These are phyloP conservation scores for Rhinatrema bivittatum DNA, from an alignment of 2,797 vertebrate genomes.

Conservation along the genomic window DNA sequence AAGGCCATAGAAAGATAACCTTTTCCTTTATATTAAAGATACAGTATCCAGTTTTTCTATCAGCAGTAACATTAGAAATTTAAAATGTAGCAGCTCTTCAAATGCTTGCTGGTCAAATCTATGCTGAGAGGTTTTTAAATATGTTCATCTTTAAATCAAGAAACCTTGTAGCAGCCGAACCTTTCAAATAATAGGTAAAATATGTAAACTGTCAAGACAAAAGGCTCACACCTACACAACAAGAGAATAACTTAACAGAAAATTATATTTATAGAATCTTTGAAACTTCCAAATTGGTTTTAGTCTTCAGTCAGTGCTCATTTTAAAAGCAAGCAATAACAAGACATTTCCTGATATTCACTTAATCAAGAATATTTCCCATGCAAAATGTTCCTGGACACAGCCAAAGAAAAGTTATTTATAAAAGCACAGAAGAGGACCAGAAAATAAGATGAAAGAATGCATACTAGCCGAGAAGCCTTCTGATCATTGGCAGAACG, in stretches of 20 bases:
- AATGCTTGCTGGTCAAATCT: conserved; percentile 13
- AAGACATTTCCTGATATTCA: too few species aligned
- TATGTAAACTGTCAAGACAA: not conserved
- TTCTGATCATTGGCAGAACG: too few species aligned
- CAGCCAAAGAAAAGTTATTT: too few species aligned
- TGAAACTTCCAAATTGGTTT: conserved; percentile 2
- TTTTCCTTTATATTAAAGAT: conserved; percentile 50
- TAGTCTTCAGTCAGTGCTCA: too few species aligned
- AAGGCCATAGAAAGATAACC: conserved; percentile 50
- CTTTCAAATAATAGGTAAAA: conserved; percentile 1
- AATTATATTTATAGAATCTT: not conserved
- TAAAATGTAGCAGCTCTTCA: conserved; percentile 4
- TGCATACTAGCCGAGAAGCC: too few species aligned
- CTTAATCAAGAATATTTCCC: too few species aligned
- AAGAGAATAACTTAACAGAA: not conserved
- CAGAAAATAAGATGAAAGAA: too few species aligned
- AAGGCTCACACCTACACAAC: too few species aligned
- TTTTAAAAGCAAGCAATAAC: too few species aligned
- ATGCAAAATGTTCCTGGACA: too few species aligned
- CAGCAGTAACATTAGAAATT: conserved; percentile 10
- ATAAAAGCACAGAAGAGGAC: too few species aligned
- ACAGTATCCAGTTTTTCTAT: conserved; percentile 31
- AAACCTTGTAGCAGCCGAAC: not conserved
- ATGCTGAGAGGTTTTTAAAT: not conserved
- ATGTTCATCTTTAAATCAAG: conserved; percentile 1